Evolutionary conservation across 2,888 invertebrate species (phyloP), one percentile per base, ranked within the genome.

Genomic region (Nomada ruficornis): DNA sequence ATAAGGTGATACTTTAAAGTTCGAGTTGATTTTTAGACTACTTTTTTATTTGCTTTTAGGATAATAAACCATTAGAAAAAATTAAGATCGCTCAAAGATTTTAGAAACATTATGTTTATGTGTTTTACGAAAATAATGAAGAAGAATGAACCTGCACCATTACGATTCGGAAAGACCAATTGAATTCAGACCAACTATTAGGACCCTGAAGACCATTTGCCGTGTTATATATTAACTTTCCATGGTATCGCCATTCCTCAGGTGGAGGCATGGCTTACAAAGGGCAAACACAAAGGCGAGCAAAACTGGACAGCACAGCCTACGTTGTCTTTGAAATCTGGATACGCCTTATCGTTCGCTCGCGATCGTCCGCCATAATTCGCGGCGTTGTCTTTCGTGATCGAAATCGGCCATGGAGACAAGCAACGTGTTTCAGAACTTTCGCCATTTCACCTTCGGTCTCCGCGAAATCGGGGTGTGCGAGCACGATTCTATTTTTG

Each of bases 381-480:
- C 83, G 60, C 64, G 65, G 76, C 79, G 54, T 65, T 75, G 78
- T 79, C 78, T 84, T 73, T 76, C 73, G 70, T 65, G 81, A 83
- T 77, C 64, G 55, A 36, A 77, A 77, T 78, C 77, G 60, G 36
- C 57, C 59, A 4, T 7, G 52, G 68, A 10, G 59, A 3, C 62
- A 42, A 52, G 36, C 55, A 50, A 20, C 7, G 54, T 64, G 73
- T 59, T 62, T 74, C 60, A 54, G 42, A 67, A 78, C 86, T 86
- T 86, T 86, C 86, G 77, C 84, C 79, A 86, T 76, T 85, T 86
- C 77, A 86, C 83, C 86, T 77, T 80, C 83, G 71, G 71, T 76
- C 67, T 62, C 23, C 65, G 65, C 67, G 73, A 83, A 82, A 86
- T 77, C 76, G 72, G 83, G 71, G 71, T 69, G 44, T 74, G 80